phyloP scores from a whole-genome alignment of 2,888 invertebrate genomes.

The Euplexia lucipara region DNA sequence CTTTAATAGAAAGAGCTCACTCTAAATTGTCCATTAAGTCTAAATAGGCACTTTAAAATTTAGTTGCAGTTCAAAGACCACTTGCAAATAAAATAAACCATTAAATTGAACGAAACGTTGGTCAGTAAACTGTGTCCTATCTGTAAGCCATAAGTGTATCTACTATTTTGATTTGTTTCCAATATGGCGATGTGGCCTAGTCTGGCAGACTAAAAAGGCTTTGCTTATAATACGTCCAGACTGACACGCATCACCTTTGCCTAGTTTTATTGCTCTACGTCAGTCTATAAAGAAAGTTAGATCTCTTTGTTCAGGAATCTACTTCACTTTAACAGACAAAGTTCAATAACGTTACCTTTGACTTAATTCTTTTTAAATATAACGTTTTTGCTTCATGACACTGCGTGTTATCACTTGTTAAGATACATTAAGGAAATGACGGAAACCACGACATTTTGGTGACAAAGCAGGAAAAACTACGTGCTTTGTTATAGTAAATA shows the following conservation, averaged over 20 bases:
- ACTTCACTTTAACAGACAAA: not conserved
- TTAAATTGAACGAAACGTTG: constrained; percentile 36
- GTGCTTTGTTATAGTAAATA: constrained; percentile 41
- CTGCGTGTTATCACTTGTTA: constrained; percentile 23
- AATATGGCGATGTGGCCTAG: constrained; percentile 60
- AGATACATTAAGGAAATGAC: constrained; percentile 58
- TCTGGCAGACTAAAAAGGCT: constrained; percentile 55
- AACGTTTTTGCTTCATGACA: constrained; percentile 28
- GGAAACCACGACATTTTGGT: constrained; percentile 36
- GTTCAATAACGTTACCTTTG: constrained; percentile 3
- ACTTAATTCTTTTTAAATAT: constrained; percentile 7
- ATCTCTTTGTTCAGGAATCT: constrained; percentile 39
- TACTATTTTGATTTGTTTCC: constrained; percentile 57
- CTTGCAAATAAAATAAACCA: constrained; percentile 10
- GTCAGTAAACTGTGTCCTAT: constrained; percentile 13
- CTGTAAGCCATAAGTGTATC: constrained; percentile 33
- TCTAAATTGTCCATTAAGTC: not conserved
- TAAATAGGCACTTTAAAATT: not conserved
- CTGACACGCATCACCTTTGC: constrained; percentile 36
- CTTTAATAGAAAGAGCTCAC: constrained; percentile 6
- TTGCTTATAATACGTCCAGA: constrained; percentile 56
- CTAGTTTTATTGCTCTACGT: constrained; percentile 46
- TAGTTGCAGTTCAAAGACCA: not conserved
- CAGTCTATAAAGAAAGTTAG: constrained; percentile 52
- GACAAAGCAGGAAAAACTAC: constrained; percentile 59